phyloP scores from a whole-genome alignment of 2,113 vertebrate species.

The Lophotis ruficrista region DNA sequence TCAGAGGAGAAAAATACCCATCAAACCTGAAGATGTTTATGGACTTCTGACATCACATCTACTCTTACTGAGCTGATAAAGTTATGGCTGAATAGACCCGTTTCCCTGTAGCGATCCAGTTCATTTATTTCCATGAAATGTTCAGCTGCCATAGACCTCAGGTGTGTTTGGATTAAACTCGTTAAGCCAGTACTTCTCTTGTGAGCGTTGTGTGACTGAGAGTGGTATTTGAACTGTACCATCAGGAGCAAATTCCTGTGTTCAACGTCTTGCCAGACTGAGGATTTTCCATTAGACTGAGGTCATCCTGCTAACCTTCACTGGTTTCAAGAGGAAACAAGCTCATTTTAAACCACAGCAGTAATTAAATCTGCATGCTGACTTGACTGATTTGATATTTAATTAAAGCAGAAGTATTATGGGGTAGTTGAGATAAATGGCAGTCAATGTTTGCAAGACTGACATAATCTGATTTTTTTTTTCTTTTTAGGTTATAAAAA shows the following conservation, averaged over 20 bases:
- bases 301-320: constrained; percentile 27
- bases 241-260: background rate
- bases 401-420: constrained; percentile 37
- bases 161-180: background rate
- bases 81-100: background rate
- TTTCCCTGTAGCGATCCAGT: background rate
- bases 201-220: background rate
- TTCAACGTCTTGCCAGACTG: background rate
- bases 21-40: background rate
- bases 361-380: constrained; percentile 40
- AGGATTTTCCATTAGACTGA: constrained; percentile 16
- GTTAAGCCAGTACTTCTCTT: background rate
- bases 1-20: background rate
- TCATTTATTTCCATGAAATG: background rate
- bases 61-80: background rate
- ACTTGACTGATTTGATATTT: constrained; percentile 30
- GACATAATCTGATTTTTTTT: background rate
- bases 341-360: background rate
- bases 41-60: background rate
- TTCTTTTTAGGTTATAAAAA: background rate
- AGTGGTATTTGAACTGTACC: background rate
- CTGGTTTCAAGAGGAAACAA: constrained; percentile 38
- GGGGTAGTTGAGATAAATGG: background rate
- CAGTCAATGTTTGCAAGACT: background rate
- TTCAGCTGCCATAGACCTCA: background rate